phyloP scores from a whole-genome alignment of 2,888 invertebrate species.

The Syrista parreyssii region DNA sequence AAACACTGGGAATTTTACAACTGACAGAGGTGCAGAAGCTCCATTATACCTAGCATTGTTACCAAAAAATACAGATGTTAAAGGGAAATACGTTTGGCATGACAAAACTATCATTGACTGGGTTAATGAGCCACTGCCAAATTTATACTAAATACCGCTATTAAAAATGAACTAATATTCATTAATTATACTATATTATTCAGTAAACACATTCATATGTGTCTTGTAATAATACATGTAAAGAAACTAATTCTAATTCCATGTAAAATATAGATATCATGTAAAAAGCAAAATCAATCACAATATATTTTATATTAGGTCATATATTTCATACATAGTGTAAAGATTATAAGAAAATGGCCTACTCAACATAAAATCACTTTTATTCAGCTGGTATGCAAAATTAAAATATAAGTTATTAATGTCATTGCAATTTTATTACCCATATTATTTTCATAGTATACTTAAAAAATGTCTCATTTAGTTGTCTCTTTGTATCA shows the following conservation, averaged over 20 bases:
- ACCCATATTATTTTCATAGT: background rate
- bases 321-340: too few relatives aligned
- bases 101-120: constrained; percentile 72
- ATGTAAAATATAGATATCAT: too few relatives aligned
- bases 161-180: background rate
- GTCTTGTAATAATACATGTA: background rate
- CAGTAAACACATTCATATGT: background rate
- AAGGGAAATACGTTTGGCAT: constrained; percentile 75
- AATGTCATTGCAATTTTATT: background rate
- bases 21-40: constrained; percentile 72
- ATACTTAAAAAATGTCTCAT: background rate
- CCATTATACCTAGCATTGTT: constrained; percentile 73
- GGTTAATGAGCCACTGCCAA: constrained; percentile 43
- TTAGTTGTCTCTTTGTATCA: background rate
- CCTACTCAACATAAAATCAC: background rate
- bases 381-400: background rate
- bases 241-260: too few relatives aligned
- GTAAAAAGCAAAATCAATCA: too few relatives aligned
- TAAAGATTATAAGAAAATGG: background rate
- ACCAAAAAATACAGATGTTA: constrained; percentile 68
- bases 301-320: too few relatives aligned
- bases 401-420: background rate
- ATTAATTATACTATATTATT: background rate
- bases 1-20: constrained; percentile 72
- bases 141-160: too few relatives aligned